Percentiles rank a stretch among this genome's conserved stretches.
Conservation (phyloP, 2,113 vertebrate species). For the Cynoglossus semilaevis region DNA sequence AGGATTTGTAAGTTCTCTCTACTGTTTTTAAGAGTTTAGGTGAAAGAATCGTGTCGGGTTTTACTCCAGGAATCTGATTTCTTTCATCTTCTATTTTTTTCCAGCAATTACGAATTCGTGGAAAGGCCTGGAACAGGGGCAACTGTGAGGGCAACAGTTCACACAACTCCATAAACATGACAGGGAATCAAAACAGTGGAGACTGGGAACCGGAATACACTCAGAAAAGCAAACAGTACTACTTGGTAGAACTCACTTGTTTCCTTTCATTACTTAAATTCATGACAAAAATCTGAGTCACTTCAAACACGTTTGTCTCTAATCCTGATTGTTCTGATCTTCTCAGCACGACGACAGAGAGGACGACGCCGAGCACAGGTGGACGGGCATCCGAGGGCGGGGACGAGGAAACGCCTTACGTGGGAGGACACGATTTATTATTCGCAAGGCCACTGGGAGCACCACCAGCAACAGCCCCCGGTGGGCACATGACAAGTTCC, state of each 20-base stretch:
- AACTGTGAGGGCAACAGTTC: slow-evolving; percentile 80
- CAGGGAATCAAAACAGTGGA: slow-evolving; percentile 78
- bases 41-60: not conserved
- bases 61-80: not conserved
- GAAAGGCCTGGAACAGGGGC: slow-evolving; percentile 89
- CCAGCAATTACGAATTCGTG: slow-evolving; percentile 87
- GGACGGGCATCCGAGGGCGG: slow-evolving; percentile 77
- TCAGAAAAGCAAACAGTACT: slow-evolving; percentile 93
- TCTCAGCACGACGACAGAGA: slow-evolving; percentile 89
- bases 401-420: slow-evolving; percentile 81
- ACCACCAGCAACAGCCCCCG: slow-evolving; percentile 73
- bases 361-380: slow-evolving; percentile 81
- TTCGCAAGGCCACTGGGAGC: slow-evolving; percentile 81
- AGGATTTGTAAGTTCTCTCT: slow-evolving; percentile 84
- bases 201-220: slow-evolving; percentile 93
- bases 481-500: slow-evolving; percentile 92
- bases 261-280: not conserved
- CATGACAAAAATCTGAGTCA: not conserved
- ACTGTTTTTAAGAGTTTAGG: not conserved
- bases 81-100: slow-evolving; percentile 12
- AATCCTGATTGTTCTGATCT: not conserved
- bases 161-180: slow-evolving; percentile 74
- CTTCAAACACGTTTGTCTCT: not conserved
- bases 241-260: slow-evolving; percentile 80
- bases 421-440: slow-evolving; percentile 88